Base-by-base conservation (phyloP, 1,140 invertebrate species). In the Zaprionus vittiger region DNA sequence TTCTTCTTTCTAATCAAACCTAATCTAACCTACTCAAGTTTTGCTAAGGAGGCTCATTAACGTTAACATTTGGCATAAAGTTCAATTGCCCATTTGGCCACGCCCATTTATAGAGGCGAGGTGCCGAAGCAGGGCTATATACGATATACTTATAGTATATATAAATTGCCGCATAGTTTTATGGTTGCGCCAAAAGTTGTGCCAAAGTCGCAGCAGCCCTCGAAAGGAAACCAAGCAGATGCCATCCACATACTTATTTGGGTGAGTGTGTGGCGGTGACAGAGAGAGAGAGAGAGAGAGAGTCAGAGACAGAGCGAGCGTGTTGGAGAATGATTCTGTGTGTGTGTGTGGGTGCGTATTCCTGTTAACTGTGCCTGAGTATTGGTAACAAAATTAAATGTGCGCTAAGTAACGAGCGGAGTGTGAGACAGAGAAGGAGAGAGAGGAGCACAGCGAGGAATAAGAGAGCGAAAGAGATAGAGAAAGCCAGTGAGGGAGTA, bases 121-220 rank as follows among this genome's bases (percentile, higher is more conserved):
- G 66, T 62, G 71, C 80, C 57, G 63, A 70, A 70, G 72, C 76
- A 75, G 66, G 76, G 69, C 71, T 82, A 84, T 22, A 22, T 52
- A 52, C 47, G 41, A 17, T 47, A 47, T 17, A 17, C 15, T 3
- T 47, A 47, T 5, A 38, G 12, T 38, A 49, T 75, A 84, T 81
- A 90, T 87, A 89, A 89, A 90, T 89, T 89, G 81, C 75, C 77
- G 83, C 85, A 90, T 90, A 90, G 85, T 89, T 89, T 85, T 90
- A 76, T 79, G 79, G 81, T 72, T 72, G 76, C 73, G 64, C 71
- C 74, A 73, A 79, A 78, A 76, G 79, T 75, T 84, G 79, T 47
- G 60, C 59, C 64, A 69, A 65, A 77, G 63, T 63, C 67, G 22
- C 56, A 49, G 37, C 22, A 64, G 24, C 14, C 49, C 20, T 2